A percentile compares a stretch with the other conserved stretches of the same genome.
phyloP scores from a whole-genome alignment of 2,888 invertebrate genomes.

The Cistogaster globosa region DNA sequence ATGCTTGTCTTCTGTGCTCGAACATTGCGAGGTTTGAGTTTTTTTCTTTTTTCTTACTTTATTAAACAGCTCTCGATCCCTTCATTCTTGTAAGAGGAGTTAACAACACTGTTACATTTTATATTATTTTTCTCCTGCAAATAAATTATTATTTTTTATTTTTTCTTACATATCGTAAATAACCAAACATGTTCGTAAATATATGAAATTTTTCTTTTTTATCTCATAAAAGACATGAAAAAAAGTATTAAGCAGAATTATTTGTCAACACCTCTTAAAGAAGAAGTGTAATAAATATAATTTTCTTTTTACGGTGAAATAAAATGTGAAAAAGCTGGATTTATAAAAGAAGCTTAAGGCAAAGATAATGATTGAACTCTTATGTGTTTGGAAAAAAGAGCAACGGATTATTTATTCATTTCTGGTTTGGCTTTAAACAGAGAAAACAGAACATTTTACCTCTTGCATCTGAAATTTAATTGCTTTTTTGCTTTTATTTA shows the following conservation, averaged over 20 bases:
- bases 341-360: constrained; percentile 27
- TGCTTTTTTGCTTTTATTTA: no score
- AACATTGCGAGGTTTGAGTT: no score
- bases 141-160: constrained; percentile 23
- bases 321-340: background rate
- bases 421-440: background rate
- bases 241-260: constrained; percentile 14
- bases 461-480: background rate
- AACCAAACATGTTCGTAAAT: constrained; percentile 5
- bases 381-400: background rate
- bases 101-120: background rate
- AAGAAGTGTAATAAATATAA: constrained; percentile 1
- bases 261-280: constrained; percentile 22
- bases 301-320: background rate
- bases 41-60: no score
- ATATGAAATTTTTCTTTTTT: background rate
- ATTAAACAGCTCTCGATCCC: no score
- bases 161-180: constrained; percentile 10
- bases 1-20: no score
- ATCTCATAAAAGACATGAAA: background rate
- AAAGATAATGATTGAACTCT: background rate
- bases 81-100: no score
- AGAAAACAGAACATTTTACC: background rate
- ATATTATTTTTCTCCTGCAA: background rate
- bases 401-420: background rate